Evolutionary conservation across 2,113 vertebrate genomes (phyloP).

Genomic region (Conger conger): DNA sequence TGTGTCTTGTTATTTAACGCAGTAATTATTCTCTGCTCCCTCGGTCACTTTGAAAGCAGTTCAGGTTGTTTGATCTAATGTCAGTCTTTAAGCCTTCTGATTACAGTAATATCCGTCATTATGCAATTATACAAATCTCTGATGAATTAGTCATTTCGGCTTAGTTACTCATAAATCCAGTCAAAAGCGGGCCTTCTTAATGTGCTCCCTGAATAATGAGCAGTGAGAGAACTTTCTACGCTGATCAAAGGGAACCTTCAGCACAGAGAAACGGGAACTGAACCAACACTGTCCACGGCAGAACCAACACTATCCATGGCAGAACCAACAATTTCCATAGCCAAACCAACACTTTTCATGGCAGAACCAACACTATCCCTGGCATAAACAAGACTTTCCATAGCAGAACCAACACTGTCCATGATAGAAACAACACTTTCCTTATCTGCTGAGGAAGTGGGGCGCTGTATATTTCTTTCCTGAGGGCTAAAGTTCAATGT

Average conservation of each 20-base stretch:
- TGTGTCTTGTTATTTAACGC: neutral
- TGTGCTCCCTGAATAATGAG: neutral
- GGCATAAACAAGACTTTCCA: too few relatives aligned
- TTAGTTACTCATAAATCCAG: neutral
- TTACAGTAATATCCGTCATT: neutral
- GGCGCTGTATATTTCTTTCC: too few relatives aligned
- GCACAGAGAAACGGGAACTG: too few relatives aligned
- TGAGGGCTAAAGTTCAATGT: too few relatives aligned
- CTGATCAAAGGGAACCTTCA: neutral
- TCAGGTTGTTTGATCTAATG: neutral
- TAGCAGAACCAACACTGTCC: too few relatives aligned
- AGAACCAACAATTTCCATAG: too few relatives aligned
- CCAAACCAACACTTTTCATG: too few relatives aligned
- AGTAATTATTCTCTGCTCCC: neutral
- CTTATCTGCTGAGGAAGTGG: too few relatives aligned
- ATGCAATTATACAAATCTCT: neutral
- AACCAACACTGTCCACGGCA: too few relatives aligned
- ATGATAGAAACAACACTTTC: too few relatives aligned
- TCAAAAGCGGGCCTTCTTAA: conserved; percentile 1
- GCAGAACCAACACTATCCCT: too few relatives aligned
- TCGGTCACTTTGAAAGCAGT: neutral
- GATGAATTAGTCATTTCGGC: neutral
- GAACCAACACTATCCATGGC: too few relatives aligned
- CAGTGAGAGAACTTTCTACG: neutral
- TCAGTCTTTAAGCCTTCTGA: neutral